These are phyloP conservation scores for Pipra filicauda DNA, from an alignment of 2,113 vertebrate species.

Conservation along the genomic window DNA sequence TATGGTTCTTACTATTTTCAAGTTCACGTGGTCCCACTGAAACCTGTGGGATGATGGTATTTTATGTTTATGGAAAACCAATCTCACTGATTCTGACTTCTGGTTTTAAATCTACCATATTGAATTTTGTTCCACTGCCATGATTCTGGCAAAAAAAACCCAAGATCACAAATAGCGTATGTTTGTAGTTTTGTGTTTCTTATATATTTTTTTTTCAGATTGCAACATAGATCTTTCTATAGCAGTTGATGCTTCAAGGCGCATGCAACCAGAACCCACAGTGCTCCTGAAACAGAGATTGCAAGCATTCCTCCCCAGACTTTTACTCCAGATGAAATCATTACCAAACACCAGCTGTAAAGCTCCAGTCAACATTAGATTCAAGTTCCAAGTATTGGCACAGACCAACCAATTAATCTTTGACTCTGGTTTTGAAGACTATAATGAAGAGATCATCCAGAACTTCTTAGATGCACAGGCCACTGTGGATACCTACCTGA, in stretches of 20 bases:
- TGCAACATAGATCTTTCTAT: conserved; percentile 81
- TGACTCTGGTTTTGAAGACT: conserved; percentile 76
- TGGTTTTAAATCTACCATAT: not conserved
- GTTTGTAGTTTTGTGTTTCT: not conserved
- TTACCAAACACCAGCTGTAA: conserved; percentile 75
- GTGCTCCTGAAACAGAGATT: conserved; percentile 68
- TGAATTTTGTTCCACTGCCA: not conserved
- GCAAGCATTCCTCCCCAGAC: conserved; percentile 63
- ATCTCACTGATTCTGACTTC: not conserved
- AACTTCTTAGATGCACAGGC: conserved; percentile 72
- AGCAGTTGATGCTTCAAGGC: conserved; percentile 81
- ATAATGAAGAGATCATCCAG: conserved; percentile 60
- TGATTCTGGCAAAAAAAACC: not conserved
- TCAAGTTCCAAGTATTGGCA: conserved; percentile 72
- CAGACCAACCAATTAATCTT: conserved; percentile 45
- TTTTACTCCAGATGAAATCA: conserved; percentile 64
- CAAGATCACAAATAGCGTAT: not conserved
- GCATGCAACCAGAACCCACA: not conserved
- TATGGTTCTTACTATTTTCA: not conserved
- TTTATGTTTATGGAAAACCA: not conserved
- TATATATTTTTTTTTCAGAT: conserved; percentile 52
- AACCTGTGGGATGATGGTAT: not conserved
- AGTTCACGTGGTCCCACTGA: not conserved
- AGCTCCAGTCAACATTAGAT: not conserved
- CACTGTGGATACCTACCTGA: conserved; percentile 67